phyloP scores from a whole-genome alignment of 2,113 vertebrate genomes.

The Romanogobio albipinnatus region DNA sequence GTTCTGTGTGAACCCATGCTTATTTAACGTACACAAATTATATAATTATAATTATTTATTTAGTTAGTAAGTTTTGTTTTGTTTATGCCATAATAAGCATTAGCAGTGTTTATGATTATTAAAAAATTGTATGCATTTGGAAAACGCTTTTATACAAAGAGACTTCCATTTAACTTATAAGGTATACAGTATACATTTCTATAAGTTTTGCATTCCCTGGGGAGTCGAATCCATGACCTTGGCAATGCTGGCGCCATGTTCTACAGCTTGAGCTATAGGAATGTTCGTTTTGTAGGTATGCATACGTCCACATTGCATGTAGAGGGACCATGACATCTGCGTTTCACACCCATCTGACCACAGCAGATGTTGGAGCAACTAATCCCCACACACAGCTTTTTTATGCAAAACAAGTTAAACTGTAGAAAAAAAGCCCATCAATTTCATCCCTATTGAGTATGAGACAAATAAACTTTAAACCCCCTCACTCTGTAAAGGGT shows the following conservation, averaged over 20 bases:
- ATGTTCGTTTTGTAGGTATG: neutral
- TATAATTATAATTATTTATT: too few relatives aligned
- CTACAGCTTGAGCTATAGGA: too few relatives aligned
- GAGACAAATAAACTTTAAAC: neutral
- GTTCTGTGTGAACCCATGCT: neutral
- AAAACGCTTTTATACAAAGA: too few relatives aligned
- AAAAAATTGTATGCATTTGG: too few relatives aligned
- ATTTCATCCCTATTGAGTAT: neutral
- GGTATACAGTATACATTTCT: too few relatives aligned
- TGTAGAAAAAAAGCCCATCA: neutral
- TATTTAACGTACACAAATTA: neutral
- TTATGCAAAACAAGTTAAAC: slow-evolving; percentile 17
- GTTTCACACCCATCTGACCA: slow-evolving; percentile 13
- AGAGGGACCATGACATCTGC: neutral
- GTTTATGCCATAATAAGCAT: too few relatives aligned
- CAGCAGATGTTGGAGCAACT: slow-evolving; percentile 40
- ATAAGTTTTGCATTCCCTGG: too few relatives aligned
- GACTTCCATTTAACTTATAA: too few relatives aligned
- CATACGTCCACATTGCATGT: neutral
- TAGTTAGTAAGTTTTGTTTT: too few relatives aligned
- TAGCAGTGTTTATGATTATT: neutral
- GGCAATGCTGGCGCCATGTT: too few relatives aligned
- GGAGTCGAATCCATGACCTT: too few relatives aligned
- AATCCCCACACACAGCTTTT: slow-evolving; percentile 26
- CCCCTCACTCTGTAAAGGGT: slow-evolving; percentile 17